Evolutionary conservation across 1,140 invertebrate genomes (phyloP).

Genomic region (Lepidurus couesii): DNA sequence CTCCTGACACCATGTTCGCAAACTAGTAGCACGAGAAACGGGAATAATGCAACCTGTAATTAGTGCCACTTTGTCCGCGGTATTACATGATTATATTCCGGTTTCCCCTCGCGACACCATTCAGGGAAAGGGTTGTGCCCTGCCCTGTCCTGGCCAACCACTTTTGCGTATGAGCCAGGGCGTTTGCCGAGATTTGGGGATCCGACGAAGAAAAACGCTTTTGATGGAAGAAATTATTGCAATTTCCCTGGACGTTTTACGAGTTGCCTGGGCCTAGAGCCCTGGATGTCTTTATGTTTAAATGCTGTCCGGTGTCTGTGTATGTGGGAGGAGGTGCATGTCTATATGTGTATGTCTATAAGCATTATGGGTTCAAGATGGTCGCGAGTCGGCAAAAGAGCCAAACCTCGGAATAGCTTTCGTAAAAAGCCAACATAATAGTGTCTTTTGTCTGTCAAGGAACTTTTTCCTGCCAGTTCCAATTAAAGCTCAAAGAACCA

Average conservation of each 20-base stretch:
- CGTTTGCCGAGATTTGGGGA: not conserved
- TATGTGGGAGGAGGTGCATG: not conserved
- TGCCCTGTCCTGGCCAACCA: not conserved
- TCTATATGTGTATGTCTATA: too few species aligned
- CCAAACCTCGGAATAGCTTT: conserved; percentile 18
- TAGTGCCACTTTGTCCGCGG: not conserved
- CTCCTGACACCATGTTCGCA: not conserved
- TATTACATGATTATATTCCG: not conserved
- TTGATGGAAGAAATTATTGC: not conserved
- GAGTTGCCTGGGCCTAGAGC: not conserved
- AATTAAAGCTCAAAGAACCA: conserved; percentile 3
- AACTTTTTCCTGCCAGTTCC: conserved; percentile 7
- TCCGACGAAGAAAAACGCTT: not conserved
- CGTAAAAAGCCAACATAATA: not conserved
- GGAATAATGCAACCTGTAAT: not conserved
- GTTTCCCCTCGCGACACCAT: not conserved
- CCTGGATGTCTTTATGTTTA: not conserved
- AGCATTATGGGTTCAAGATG: not conserved
- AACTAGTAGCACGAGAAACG: not conserved
- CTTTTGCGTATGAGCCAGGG: not conserved
- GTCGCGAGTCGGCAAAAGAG: not conserved
- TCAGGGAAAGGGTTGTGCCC: not conserved
- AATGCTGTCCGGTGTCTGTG: not conserved
- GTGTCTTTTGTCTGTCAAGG: conserved; percentile 9
- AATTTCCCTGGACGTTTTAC: not conserved